phyloP scores from a whole-genome alignment of 2,113 vertebrate genomes.

The Vireo altiloquus region DNA sequence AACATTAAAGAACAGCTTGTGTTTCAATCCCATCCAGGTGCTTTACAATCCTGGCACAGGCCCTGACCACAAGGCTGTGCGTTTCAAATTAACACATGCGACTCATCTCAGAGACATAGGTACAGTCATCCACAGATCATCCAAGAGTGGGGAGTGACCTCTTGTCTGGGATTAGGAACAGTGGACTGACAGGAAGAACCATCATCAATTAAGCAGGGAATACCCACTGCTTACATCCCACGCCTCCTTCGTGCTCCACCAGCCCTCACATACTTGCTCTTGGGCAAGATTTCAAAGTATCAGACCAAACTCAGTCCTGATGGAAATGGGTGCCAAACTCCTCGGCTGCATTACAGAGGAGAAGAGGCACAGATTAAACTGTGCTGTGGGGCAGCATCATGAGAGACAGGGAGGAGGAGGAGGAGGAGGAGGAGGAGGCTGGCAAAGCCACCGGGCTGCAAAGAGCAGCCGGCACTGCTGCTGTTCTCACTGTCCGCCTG shows the following conservation, averaged over 20 bases:
- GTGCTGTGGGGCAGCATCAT: neutral
- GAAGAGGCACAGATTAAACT: neutral
- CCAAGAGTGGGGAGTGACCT: neutral
- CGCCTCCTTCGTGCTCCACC: neutral
- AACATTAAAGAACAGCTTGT: conserved; percentile 29
- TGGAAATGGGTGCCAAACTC: neutral
- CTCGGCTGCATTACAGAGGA: neutral
- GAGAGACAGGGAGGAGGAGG: neutral
- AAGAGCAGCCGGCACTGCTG: neutral
- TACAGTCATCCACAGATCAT: neutral
- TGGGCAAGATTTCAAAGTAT: conserved; percentile 8
- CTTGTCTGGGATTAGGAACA: neutral
- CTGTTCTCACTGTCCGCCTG: neutral
- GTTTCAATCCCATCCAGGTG: conserved; percentile 46
- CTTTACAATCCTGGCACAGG: conserved; percentile 49
- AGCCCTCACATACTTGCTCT: neutral
- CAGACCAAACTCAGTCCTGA: neutral
- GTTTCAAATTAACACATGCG: neutral
- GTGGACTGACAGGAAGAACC: neutral
- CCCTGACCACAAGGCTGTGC: conserved; percentile 7
- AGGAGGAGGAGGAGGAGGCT: neutral
- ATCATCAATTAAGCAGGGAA: neutral
- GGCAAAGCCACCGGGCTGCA: neutral
- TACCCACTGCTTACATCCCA: neutral
- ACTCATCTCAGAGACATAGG: neutral